Evolutionary conservation across 2,888 invertebrate species (phyloP).

Genomic region (Bellardia bayeri): DNA sequence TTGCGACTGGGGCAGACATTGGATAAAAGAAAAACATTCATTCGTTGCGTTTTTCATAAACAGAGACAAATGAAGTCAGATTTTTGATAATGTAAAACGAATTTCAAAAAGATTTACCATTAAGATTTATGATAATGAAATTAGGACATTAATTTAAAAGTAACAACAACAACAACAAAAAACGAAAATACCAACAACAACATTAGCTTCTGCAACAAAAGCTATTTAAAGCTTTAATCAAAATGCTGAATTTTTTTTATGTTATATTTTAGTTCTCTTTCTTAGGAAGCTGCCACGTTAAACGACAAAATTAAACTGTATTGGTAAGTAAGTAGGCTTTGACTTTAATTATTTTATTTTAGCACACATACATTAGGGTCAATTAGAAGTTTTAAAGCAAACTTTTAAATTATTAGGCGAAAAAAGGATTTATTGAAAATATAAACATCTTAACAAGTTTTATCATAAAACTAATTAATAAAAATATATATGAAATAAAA

Average conservation of each 20-base stretch:
- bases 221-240: conserved; percentile 25
- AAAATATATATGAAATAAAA: too few species aligned
- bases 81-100: conserved; percentile 52
- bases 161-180: background rate
- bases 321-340: conserved; percentile 13
- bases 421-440: too few species aligned
- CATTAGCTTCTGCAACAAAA: background rate
- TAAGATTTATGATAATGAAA: conserved; percentile 53
- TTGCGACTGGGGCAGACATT: background rate
- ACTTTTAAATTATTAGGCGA: too few species aligned
- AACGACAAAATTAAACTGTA: background rate
- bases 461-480: too few species aligned
- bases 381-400: background rate
- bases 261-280: background rate
- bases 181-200: too few species aligned
- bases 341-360: background rate
- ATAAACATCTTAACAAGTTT: too few species aligned
- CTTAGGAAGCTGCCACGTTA: background rate
- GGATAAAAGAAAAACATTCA: background rate
- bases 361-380: background rate
- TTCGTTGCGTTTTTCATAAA: background rate
- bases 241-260: conserved; percentile 4
- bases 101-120: conserved; percentile 57
- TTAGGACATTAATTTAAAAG: conserved; percentile 43
- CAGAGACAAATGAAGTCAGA: conserved; percentile 43